Evolutionary conservation across 2,113 vertebrate genomes (phyloP).

Genomic region (Fregetta grallaria): DNA sequence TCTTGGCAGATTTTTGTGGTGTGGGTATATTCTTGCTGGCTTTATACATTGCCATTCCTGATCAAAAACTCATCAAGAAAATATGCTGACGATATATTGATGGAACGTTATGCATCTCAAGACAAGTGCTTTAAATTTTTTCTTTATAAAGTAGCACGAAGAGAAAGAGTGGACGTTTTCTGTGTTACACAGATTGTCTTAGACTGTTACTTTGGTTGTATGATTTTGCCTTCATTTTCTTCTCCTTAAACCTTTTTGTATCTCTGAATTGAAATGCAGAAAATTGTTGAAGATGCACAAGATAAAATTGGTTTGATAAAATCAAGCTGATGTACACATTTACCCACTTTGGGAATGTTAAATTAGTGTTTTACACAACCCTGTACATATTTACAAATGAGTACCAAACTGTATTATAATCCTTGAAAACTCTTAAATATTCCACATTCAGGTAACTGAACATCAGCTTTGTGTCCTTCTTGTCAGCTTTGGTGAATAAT

Average conservation of each 20-base stretch:
- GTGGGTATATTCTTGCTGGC: background rate
- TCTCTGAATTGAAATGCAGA: constrained; percentile 12
- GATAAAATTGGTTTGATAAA: constrained; percentile 58
- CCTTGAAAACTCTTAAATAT: constrained; percentile 60
- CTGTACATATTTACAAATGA: constrained; percentile 63
- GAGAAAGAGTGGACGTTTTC: background rate
- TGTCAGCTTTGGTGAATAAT: constrained; percentile 69
- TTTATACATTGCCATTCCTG: background rate
- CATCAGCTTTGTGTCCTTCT: constrained; percentile 37
- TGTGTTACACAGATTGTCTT: background rate
- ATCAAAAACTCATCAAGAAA: constrained; percentile 14
- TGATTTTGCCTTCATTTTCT: background rate
- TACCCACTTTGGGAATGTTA: constrained; percentile 48
- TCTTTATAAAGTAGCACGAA: background rate
- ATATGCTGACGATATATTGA: background rate
- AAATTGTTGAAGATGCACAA: constrained; percentile 21
- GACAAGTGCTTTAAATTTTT: constrained; percentile 14
- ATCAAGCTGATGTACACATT: constrained; percentile 49
- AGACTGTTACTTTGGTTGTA: background rate
- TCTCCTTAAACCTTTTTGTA: constrained; percentile 9
- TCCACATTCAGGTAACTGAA: constrained; percentile 39
- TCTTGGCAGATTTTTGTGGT: background rate
- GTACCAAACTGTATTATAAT: constrained; percentile 58
- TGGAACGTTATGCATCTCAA: background rate
- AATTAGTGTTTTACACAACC: constrained; percentile 66